Conservation (phyloP, 2,797 vertebrate species). For the Helarctos malayanus region DNA sequence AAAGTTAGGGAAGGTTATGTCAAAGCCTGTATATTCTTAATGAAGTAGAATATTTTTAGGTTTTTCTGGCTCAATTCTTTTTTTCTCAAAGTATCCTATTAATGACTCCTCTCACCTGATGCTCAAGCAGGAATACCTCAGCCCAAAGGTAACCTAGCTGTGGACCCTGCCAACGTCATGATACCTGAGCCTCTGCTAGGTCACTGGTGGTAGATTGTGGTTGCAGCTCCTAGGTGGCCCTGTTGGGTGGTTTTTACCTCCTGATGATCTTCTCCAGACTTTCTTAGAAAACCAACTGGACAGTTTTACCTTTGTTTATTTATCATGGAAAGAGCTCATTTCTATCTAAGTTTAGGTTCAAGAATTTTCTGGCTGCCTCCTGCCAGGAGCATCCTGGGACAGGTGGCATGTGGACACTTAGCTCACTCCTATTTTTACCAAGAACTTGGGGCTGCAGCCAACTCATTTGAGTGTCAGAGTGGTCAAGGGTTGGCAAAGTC, state of each 20-base stretch:
- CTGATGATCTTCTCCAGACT: background rate
- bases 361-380: conserved; percentile 19
- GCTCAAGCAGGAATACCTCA: background rate
- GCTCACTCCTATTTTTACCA: background rate
- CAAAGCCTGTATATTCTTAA: background rate
- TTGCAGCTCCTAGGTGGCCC: background rate
- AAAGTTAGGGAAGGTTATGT: background rate
- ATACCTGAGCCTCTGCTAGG: background rate
- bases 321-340: background rate
- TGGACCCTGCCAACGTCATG: background rate
- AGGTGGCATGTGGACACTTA: background rate
- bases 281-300: background rate
- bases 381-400: background rate
- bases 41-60: background rate
- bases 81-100: background rate
- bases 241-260: background rate
- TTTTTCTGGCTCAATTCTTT: conserved; percentile 2
- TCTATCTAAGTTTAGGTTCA: background rate
- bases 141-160: background rate
- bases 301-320: background rate
- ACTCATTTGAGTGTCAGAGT: background rate
- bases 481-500: background rate
- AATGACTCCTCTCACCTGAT: background rate
- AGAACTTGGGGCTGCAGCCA: background rate
- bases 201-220: background rate